A percentile compares a stretch with the other conserved stretches of the same genome.
Evolutionary conservation across 2,797 vertebrate genomes (phyloP).

Genomic region (Molossus molossus): DNA sequence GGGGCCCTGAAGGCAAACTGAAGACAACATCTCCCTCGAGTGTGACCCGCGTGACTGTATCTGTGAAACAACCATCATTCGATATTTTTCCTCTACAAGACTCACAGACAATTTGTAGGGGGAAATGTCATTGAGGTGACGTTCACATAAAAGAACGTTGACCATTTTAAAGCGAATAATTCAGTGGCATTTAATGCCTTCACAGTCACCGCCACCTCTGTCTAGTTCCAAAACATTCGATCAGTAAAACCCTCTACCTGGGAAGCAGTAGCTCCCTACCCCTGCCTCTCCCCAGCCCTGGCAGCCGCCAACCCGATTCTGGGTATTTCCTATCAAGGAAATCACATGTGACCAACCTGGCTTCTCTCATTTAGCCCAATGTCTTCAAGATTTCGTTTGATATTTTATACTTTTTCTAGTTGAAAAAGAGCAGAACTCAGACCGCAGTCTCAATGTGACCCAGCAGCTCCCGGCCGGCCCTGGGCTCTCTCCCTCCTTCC

Average conservation of each 20-base stretch:
- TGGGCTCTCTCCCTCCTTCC: not conserved
- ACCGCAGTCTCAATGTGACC: not conserved
- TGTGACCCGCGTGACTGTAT: rapidly evolving
- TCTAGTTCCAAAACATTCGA: too few species aligned
- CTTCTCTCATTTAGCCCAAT: not conserved
- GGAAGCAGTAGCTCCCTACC: too few species aligned
- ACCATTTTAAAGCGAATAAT: too few species aligned
- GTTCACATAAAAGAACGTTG: not conserved
- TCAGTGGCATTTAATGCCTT: too few species aligned
- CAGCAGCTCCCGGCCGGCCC: rapidly evolving
- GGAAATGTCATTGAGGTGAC: not conserved
- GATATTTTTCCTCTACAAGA: not conserved
- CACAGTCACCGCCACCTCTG: too few species aligned
- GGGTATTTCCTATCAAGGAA: not conserved
- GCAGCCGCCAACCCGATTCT: not conserved
- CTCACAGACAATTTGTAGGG: not conserved
- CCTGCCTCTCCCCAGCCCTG: too few species aligned
- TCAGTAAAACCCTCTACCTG: too few species aligned
- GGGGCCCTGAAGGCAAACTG: not conserved
- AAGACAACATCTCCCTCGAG: not conserved
- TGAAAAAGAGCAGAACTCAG: not conserved
- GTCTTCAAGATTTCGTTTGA: not conserved
- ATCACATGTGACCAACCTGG: not conserved
- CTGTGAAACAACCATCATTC: not conserved
- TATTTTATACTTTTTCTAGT: not conserved